Evolutionary conservation across 1,140 invertebrate species (phyloP), one percentile per base, ranked within the genome.

Genomic region (Pachyrhynchus sulphureomaculatus): DNA sequence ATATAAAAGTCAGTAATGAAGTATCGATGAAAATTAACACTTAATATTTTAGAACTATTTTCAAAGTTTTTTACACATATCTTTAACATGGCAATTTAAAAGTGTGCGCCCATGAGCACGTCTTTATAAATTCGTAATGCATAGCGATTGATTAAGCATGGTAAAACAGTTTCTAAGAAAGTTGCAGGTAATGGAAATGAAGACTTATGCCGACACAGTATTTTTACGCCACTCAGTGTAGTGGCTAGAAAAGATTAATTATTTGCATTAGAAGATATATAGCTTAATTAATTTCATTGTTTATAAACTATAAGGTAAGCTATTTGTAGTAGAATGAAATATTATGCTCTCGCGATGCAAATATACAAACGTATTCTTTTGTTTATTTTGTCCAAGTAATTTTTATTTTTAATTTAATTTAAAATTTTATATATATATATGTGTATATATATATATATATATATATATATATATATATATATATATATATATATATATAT

Each of bases 81-180:
- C 10, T 4, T 9, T 5, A 18, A 1, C 17, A n/a, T n/a, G n/a
- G n/a, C n/a, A n/a, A 29, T 29, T 2, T 3, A 29, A 29, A 29
- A 9, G 8, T 6, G 23, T 15, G 18, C 32, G 32, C n/a, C 24
- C 6, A n/a, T 53, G 51, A 18, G 20, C 6, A 48, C n/a, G 17
- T 37, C 33, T 26, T 57, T 57, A 47, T 24, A 32, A 51, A 59
- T 59, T 59, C 37, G 33, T 41, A n/a, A 56, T 37, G 34, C 24
- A 34, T 23, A 41, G 10, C 45, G 47, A 54, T 64, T 36, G 41
- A 54, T 53, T 42, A 59, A 55, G 36, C 36, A 33, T 26, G 17
- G 13, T 13, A 57, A 57, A 57, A 48, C n/a, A 47, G 13, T 57
- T 57, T 48, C 32, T 37, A 45, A 26, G 42, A 57, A 57, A 55